Conservation (phyloP, 2,888 invertebrate genomes). For the Terebella lapidaria region DNA sequence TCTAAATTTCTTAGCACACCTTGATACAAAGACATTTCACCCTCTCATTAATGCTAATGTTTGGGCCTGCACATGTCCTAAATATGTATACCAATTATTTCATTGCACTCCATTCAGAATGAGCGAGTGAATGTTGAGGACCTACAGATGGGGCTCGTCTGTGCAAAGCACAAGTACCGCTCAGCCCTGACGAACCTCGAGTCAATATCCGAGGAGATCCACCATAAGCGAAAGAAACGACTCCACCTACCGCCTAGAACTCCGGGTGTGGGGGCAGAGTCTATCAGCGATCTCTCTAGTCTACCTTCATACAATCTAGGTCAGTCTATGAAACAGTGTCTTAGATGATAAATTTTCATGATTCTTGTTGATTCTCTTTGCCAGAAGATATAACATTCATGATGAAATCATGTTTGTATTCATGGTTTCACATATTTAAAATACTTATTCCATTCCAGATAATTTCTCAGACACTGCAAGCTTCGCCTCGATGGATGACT, state of each 20-base stretch:
- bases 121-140: conserved; percentile 79
- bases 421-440: no score
- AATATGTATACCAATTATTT: no score
- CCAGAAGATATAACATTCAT: no score
- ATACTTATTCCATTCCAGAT: no score
- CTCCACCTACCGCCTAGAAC: conserved; percentile 58
- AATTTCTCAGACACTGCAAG: not conserved
- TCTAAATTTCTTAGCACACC: not conserved
- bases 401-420: no score
- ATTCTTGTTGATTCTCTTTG: not conserved
- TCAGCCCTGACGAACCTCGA: conserved; percentile 78
- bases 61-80: no score
- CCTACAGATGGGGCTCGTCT: conserved; percentile 72
- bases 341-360: not conserved
- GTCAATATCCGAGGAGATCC: conserved; percentile 81
- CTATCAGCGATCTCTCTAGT: conserved; percentile 19
- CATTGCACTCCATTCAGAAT: no score
- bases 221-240: conserved; percentile 30
- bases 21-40: no score
- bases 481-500: not conserved
- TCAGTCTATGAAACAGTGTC: not conserved
- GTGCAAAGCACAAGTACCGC: conserved; percentile 76
- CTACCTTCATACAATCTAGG: conserved; percentile 23
- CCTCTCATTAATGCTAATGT: no score
- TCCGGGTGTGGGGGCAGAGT: conserved; percentile 73